Percentiles rank a stretch among this genome's conserved stretches.
Evolutionary conservation across 2,113 vertebrate species (phyloP).

Genomic region (Brachirus orientalis): DNA sequence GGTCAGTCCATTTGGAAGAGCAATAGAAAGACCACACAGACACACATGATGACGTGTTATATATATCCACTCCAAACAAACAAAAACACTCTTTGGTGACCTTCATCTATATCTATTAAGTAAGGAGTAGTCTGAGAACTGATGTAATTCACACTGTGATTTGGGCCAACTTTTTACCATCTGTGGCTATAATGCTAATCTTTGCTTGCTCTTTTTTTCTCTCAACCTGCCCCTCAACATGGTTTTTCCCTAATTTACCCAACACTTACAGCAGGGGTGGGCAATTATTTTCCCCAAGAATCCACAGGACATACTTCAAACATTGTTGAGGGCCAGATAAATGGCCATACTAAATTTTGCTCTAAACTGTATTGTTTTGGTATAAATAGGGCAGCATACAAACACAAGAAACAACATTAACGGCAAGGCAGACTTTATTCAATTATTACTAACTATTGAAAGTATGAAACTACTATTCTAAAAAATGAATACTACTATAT

Average conservation of each 20-base stretch:
- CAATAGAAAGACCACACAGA: conserved; percentile 60
- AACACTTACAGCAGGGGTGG: too few relatives aligned
- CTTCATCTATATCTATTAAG: conserved; percentile 55
- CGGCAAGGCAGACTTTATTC: too few relatives aligned
- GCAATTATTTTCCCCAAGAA: too few relatives aligned
- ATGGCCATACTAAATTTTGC: too few relatives aligned
- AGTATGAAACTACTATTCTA: too few relatives aligned
- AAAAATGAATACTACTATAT: too few relatives aligned
- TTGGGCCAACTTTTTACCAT: conserved; percentile 2
- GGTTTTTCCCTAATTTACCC: background rate
- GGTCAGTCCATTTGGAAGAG: conserved; percentile 66
- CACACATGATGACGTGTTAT: conserved; percentile 56
- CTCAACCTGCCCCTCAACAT: background rate
- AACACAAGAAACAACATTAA: too few relatives aligned
- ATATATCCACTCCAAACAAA: conserved; percentile 54
- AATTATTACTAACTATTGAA: too few relatives aligned
- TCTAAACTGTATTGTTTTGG: too few relatives aligned
- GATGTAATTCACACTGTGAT: conserved; percentile 17
- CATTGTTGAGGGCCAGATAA: too few relatives aligned
- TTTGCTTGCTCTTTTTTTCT: background rate
- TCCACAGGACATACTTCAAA: too few relatives aligned
- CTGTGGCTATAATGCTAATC: background rate
- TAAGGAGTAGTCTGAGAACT: conserved; percentile 34
- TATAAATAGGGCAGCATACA: too few relatives aligned
- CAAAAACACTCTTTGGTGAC: conserved; percentile 62